Evolutionary conservation across 2,113 vertebrate genomes (phyloP).

Genomic region (Phaethon lepturus): DNA sequence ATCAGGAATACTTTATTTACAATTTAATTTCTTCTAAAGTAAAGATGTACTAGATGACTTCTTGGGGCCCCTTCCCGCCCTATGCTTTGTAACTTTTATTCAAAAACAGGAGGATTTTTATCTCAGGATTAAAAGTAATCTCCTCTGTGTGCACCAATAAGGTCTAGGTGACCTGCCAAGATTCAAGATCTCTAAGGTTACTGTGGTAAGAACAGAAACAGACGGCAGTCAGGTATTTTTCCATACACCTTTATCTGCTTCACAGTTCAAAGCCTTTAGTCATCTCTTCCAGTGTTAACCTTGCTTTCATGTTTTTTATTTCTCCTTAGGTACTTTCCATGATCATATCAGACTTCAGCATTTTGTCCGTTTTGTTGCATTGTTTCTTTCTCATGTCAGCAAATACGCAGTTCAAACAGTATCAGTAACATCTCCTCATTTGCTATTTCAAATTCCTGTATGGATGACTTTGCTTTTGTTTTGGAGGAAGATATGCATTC

Average conservation of each 20-base stretch:
- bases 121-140: neutral
- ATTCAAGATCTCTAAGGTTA: neutral
- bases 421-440: neutral
- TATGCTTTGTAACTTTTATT: neutral
- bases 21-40: neutral
- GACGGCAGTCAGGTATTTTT: neutral
- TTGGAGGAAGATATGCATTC: neutral
- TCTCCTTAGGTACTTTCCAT: neutral
- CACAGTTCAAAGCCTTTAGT: constrained; percentile 15
- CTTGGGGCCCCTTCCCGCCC: neutral
- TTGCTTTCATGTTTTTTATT: neutral
- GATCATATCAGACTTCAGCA: neutral
- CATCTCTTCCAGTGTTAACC: neutral
- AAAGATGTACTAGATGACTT: neutral
- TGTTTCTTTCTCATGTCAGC: neutral
- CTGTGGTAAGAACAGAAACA: neutral
- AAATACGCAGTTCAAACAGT: neutral
- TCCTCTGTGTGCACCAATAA: neutral
- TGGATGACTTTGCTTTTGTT: neutral
- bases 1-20: neutral
- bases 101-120: neutral
- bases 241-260: neutral
- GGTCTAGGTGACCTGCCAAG: constrained; percentile 38
- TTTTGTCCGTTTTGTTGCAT: neutral
- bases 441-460: neutral